Conservation (phyloP, 64 coral and sea anemone genomes). For the Montipora cactus region DNA sequence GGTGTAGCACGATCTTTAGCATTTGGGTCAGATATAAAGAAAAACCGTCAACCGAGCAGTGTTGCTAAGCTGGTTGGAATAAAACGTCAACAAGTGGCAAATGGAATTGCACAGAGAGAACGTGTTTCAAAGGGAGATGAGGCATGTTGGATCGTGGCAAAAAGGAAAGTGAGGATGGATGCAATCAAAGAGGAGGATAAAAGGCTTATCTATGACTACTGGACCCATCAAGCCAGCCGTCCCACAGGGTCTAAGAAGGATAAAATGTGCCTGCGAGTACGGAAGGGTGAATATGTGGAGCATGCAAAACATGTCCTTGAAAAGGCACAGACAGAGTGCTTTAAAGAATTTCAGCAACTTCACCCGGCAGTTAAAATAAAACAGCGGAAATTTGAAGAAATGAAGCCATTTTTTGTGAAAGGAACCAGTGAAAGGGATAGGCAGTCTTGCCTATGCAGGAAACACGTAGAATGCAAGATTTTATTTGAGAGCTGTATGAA, state of each 20-base stretch:
- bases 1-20: too few species aligned
- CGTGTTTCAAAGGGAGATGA: too few species aligned
- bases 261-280: constrained; percentile 17
- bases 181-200: constrained; percentile 16
- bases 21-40: too few species aligned
- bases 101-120: too few species aligned
- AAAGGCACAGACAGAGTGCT: constrained; percentile 70
- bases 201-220: too few species aligned
- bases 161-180: too few species aligned
- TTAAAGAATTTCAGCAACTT: constrained; percentile 64
- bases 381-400: constrained; percentile 69
- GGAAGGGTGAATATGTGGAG: constrained; percentile 56
- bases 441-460: constrained; percentile 73
- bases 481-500: constrained; percentile 73
- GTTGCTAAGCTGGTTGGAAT: too few species aligned
- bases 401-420: constrained; percentile 74
- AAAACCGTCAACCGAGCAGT: too few species aligned
- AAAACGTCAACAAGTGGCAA: too few species aligned
- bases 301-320: constrained; percentile 62
- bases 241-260: constrained; percentile 70
- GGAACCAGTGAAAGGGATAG: constrained; percentile 65
- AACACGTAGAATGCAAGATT: constrained; percentile 65
- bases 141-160: too few species aligned
- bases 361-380: constrained; percentile 74
- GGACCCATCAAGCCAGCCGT: neutral